Conservation (phyloP, 2,113 vertebrate species). For the Sylvietta virens region DNA sequence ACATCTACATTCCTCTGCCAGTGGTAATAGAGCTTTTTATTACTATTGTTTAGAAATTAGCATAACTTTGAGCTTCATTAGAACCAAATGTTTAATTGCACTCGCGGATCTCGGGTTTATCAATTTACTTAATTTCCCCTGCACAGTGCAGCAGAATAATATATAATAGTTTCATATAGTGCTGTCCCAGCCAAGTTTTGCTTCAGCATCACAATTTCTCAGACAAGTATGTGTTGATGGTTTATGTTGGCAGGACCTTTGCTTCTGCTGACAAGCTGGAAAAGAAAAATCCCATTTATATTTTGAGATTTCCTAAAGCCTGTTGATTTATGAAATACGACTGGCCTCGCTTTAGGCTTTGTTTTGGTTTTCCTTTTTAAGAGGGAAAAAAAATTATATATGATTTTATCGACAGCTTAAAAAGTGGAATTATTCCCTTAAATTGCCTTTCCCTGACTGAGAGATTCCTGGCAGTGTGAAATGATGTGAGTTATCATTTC, state of each 20-base stretch:
- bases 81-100: slow-evolving; percentile 65
- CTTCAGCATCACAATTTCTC: slow-evolving; percentile 54
- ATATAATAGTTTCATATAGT: slow-evolving; percentile 19
- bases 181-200: slow-evolving; percentile 34
- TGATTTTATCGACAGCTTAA: not conserved
- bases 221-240: slow-evolving; percentile 59
- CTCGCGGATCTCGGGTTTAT: slow-evolving; percentile 37
- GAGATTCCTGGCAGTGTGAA: not conserved
- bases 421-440: not conserved
- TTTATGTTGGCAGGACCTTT: slow-evolving; percentile 63
- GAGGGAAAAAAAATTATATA: not conserved
- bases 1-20: not conserved
- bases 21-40: not conserved
- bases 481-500: not conserved
- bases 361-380: not conserved
- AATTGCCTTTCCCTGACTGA: not conserved
- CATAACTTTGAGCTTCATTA: slow-evolving; percentile 20
- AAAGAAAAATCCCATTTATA: slow-evolving; percentile 66
- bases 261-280: slow-evolving; percentile 65
- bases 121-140: slow-evolving; percentile 27
- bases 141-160: slow-evolving; percentile 22
- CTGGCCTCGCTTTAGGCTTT: slow-evolving; percentile 20
- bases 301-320: slow-evolving; percentile 65
- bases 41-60: slow-evolving; percentile 1
- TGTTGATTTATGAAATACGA: slow-evolving; percentile 53